A percentile compares a stretch with the other conserved stretches of the same genome.
Evolutionary conservation across 1,140 invertebrate genomes (phyloP).

Genomic region (Calephelis virginiensis): DNA sequence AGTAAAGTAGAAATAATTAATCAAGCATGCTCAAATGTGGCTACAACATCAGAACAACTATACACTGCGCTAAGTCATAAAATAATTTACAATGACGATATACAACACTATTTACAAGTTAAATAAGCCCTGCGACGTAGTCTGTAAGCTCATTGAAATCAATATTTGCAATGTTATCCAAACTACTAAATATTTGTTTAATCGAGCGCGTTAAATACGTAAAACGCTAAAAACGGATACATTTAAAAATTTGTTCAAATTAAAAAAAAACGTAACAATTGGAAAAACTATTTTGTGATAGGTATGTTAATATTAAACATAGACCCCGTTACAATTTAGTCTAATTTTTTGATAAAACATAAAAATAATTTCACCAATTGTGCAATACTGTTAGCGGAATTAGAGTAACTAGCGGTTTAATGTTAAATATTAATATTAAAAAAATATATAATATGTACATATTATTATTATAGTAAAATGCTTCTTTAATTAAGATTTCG

Average conservation of each 20-base stretch:
- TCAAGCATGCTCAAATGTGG: slow-evolving; percentile 45
- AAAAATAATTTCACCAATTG: no score
- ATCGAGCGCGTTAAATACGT: no score
- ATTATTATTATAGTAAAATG: no score
- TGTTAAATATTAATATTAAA: no score
- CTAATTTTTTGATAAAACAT: no score
- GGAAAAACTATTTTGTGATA: neutral
- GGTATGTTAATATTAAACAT: no score
- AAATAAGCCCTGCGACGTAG: neutral
- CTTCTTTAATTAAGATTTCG: no score
- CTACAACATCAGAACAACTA: slow-evolving; percentile 39
- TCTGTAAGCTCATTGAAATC: neutral
- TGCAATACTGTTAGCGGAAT: no score
- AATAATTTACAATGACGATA: slow-evolving; percentile 42
- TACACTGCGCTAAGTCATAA: slow-evolving; percentile 41
- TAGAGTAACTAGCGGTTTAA: no score
- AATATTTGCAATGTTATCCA: neutral
- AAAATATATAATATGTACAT: no score
- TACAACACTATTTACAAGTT: slow-evolving; percentile 56
- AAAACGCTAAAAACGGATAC: no score
- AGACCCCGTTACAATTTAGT: neutral
- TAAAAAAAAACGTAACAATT: slow-evolving; percentile 6
- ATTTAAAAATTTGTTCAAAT: no score
- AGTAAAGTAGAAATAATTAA: slow-evolving; percentile 27
- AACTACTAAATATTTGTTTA: neutral